Conservation (phyloP, 2,113 vertebrate species). For the Verasper variegatus region DNA sequence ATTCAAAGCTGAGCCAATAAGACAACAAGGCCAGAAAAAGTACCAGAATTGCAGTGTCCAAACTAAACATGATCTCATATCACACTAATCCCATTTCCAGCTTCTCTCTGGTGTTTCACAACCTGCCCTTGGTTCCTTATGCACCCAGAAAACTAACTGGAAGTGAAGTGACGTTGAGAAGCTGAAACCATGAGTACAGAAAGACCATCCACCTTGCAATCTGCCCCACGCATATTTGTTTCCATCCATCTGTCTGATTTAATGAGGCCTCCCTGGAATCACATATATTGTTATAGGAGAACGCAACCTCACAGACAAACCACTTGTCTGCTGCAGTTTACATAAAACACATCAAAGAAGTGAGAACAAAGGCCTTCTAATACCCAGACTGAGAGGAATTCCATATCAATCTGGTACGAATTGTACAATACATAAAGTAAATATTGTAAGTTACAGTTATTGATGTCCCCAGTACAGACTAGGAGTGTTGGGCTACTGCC, state of each 20-base stretch:
- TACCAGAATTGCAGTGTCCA: slow-evolving; percentile 1
- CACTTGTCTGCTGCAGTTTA: slow-evolving; percentile 54
- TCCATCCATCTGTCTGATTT: slow-evolving; percentile 39
- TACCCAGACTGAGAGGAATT: slow-evolving; percentile 59
- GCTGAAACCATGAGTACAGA: neutral
- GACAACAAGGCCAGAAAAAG: neutral
- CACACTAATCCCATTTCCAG: slow-evolving; percentile 9
- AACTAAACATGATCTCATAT: slow-evolving; percentile 26
- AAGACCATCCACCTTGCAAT: slow-evolving; percentile 37
- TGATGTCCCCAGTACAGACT: neutral
- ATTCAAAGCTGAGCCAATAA: neutral
- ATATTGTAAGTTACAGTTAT: slow-evolving; percentile 22
- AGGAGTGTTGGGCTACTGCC: slow-evolving; percentile 25
- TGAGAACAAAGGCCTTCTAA: slow-evolving; percentile 59
- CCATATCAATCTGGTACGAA: slow-evolving; percentile 59
- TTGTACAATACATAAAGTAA: slow-evolving; percentile 42
- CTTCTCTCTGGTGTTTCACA: slow-evolving; percentile 24
- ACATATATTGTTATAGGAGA: slow-evolving; percentile 28
- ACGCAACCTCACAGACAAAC: slow-evolving; percentile 42
- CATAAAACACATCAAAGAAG: slow-evolving; percentile 61
- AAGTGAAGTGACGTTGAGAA: slow-evolving; percentile 20
- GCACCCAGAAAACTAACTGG: slow-evolving; percentile 11
- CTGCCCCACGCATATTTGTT: slow-evolving; percentile 21
- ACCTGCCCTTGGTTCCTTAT: neutral
- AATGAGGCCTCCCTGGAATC: slow-evolving; percentile 47